phyloP scores from a whole-genome alignment of 2,113 vertebrate species.

The Climacteris rufus region DNA sequence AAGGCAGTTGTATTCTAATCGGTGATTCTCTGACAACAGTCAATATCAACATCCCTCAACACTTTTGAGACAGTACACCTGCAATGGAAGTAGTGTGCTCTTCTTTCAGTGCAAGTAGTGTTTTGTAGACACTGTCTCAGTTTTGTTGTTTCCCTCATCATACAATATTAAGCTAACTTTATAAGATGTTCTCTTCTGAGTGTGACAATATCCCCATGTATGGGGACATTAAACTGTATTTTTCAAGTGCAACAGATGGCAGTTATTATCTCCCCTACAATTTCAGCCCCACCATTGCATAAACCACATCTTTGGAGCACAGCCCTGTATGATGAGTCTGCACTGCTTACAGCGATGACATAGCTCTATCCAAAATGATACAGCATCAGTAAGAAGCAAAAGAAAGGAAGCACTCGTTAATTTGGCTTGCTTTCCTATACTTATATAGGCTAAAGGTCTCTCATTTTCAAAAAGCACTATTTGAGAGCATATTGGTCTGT shows the following conservation, averaged over 20 bases:
- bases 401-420: background rate
- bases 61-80: background rate
- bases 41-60: background rate
- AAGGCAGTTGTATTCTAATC: background rate
- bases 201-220: background rate
- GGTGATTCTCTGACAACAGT: background rate
- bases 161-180: background rate
- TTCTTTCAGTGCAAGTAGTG: background rate
- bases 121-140: background rate
- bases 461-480: background rate
- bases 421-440: background rate
- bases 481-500: background rate
- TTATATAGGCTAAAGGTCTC: background rate
- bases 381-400: background rate
- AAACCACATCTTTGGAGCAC: background rate
- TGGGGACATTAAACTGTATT: background rate
- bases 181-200: background rate
- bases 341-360: fast-evolving
- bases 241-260: background rate
- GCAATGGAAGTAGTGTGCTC: background rate
- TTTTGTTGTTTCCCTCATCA: background rate
- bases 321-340: background rate
- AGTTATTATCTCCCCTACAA: background rate
- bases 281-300: background rate
- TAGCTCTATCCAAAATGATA: background rate